Base-by-base conservation (phyloP, 2,888 invertebrate genomes). In the Eupithecia inturbata region DNA sequence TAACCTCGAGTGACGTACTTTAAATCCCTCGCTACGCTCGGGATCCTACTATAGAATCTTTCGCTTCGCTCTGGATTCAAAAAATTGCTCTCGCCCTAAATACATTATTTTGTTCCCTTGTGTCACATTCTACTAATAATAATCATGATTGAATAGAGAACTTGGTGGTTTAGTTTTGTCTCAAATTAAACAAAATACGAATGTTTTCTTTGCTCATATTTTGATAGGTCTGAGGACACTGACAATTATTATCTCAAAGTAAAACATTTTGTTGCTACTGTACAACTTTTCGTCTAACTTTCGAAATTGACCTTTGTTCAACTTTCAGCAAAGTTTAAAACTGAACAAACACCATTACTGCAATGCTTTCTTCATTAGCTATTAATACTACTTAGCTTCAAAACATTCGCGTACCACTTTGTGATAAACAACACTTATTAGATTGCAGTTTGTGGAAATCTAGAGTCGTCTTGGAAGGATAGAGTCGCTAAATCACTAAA, bases 401-500 rank as follows among this genome's bases (percentile, higher is more conserved):
- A 72, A 76, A 77, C 75, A 71, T 71, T 71, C 41, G 68, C 68
- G 49, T 10, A 53, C 39, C 53, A 45, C 33, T 72, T 73, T 45
- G 77, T 80, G 74, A 80, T 75, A 75, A 77, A 80, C 75, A 70
- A 72, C 77, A 68, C 77, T 79, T 77, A 80, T 80, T 79, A 62
- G 68, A 79, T 80, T 77, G 79, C 78, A 77, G 79, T 80, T 80
- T 77, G 80, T 68, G 80, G 80, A 80, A 57, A 76, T 71, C 72
- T 70, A 63, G 75, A 77, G 73, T 77, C 72, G 66, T 69, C 70
- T 67, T 45, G 39, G 70, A 67, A 70, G 57, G 31, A 49, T 19
- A 68, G 63, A 64, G 39, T 26, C 33, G 67, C 33, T 72, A 60
- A 60, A 69, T 75, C 74, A 69, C 64, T 64, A 31, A 73, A 73